phyloP scores from a whole-genome alignment of 2,888 invertebrate genomes.

The Drosophila peninsularis region DNA sequence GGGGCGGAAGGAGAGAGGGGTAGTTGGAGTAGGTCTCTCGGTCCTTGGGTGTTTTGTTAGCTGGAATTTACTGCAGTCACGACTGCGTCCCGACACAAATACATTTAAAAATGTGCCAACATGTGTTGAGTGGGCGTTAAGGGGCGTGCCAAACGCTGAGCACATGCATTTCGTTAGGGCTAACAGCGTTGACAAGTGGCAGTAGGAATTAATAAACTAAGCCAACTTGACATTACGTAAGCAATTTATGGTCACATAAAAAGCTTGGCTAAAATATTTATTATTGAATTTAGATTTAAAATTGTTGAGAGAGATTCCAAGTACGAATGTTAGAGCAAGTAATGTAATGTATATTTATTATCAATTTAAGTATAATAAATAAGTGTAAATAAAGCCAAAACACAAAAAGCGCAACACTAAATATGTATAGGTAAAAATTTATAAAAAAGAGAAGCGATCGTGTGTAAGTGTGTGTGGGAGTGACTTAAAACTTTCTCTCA shows the following conservation, averaged over 20 bases:
- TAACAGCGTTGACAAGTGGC: conserved; percentile 24
- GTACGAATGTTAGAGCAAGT: background rate
- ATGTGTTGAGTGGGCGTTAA: conserved; percentile 27
- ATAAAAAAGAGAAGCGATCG: no score
- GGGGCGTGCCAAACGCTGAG: background rate
- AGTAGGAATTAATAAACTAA: conserved; percentile 10
- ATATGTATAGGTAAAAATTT: no score
- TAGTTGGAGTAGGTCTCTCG: background rate
- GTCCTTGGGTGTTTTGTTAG: conserved; percentile 47
- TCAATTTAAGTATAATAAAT: background rate
- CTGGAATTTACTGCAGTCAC: conserved; percentile 77
- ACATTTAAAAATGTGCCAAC: conserved; percentile 62
- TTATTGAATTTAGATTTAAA: background rate
- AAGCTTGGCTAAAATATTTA: background rate
- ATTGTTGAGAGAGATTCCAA: background rate
- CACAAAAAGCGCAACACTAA: background rate
- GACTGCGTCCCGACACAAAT: conserved; percentile 65
- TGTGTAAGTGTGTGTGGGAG: no score
- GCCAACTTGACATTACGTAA: background rate
- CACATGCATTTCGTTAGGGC: conserved; percentile 15
- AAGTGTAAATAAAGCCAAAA: background rate
- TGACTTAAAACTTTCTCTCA: no score
- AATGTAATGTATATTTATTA: background rate
- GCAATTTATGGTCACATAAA: conserved; percentile 15
- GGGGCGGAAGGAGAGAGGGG: background rate